These are phyloP conservation scores for Liodrosophila aerea DNA, from an alignment of 2,888 invertebrate genomes.

Conservation along the genomic window DNA sequence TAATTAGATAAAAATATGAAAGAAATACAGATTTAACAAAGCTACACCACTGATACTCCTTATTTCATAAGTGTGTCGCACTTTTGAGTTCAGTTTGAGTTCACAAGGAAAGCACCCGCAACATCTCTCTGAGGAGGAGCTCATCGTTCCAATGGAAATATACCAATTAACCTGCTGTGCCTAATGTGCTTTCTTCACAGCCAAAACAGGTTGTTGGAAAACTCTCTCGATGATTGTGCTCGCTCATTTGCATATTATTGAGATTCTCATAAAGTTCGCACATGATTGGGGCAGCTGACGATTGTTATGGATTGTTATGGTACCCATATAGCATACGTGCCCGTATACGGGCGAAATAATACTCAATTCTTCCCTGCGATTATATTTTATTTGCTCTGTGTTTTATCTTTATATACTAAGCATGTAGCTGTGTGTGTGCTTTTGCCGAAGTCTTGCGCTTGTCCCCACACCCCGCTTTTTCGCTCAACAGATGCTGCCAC, in stretches of 20 bases:
- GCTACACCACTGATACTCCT: too few species aligned
- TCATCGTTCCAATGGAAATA: too few species aligned
- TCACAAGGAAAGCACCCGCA: too few species aligned
- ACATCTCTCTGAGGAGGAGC: too few species aligned
- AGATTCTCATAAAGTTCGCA: slow-evolving; percentile 40
- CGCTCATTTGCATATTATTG: slow-evolving; percentile 56
- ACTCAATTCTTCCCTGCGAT: slow-evolving; percentile 14
- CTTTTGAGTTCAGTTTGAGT: too few species aligned
- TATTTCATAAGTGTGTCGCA: too few species aligned
- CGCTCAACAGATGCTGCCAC: slow-evolving; percentile 1
- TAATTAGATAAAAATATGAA: too few species aligned
- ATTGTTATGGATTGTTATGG: slow-evolving; percentile 25
- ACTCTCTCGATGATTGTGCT: too few species aligned
- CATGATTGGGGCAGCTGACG: slow-evolving; percentile 35
- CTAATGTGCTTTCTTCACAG: too few species aligned
- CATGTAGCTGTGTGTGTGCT: slow-evolving; percentile 14
- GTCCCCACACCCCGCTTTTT: slow-evolving; percentile 6
- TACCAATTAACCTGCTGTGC: too few species aligned
- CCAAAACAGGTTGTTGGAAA: too few species aligned
- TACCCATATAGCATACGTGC: slow-evolving; percentile 34
- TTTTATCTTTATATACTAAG: slow-evolving; percentile 29
- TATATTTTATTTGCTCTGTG: slow-evolving; percentile 29
- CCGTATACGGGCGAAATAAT: slow-evolving; percentile 30
- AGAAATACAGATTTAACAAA: too few species aligned
- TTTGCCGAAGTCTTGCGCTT: slow-evolving; percentile 42